Base-by-base conservation (phyloP, 1,140 invertebrate genomes). In the Drosophila erecta region DNA sequence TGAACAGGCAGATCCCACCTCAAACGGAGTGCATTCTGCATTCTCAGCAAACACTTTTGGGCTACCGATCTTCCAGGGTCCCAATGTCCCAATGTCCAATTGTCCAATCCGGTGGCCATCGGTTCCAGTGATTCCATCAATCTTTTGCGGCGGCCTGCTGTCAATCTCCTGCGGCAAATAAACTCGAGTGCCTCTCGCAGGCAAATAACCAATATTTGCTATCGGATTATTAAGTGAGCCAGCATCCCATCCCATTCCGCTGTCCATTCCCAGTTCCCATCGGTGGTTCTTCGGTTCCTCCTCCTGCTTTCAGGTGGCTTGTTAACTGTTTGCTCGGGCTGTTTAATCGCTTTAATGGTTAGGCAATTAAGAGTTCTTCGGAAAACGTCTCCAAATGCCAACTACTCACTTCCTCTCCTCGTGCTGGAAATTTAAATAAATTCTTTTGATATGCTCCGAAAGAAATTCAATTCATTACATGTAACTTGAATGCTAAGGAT, bases 141-240 rank as follows among this genome's bases (percentile, higher is more conserved):
- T 76, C 74, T 75, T 73, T 44, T 58, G 49, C 73, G 44, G 67
- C 65, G 43, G 51, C 57, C 81, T 84, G 80, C 80, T 83, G 80
- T 85, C 81, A 87, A 87, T 89, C 84, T 89, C 83, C 83, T 87
- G 83, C 76, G 83, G 84, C 83, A 87, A 87, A 87, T 87, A 86
- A 85, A 81, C 81, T 86, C 81, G 76, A 87, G 83, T 89, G 84
- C 33, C 83, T 86, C 83, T 86, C 58, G 47, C 64, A 78, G 73
- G 84, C 84, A 89, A 87, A 87, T 79, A 87, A 12, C 49, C 62
- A 89, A 89, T 89, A 89, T 89, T 89, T 89, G 61, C 84, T 85
- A 67, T 84, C 47, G 67, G 79, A 87, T 89, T 89, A 89, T 89
- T 89, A 84, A 89, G 85, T 89, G 80, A 84, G 84, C 75, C 83